phyloP scores from a whole-genome alignment of 1,140 invertebrate species.

The silkworm (Bombyx mori) region DNA sequence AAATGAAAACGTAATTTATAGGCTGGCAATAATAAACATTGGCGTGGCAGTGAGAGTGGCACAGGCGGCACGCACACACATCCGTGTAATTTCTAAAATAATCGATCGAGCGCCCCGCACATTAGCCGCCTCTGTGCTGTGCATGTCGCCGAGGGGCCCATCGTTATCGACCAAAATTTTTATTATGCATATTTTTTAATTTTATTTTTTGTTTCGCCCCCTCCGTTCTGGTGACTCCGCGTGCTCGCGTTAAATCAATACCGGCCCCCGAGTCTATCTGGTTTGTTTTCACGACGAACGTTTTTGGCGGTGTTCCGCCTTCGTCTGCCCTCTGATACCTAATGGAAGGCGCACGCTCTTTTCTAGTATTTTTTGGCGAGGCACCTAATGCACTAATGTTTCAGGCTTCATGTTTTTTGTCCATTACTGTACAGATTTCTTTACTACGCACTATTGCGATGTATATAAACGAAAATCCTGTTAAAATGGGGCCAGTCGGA shows the following conservation, averaged over 20 bases:
- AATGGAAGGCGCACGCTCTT: constrained; percentile 10
- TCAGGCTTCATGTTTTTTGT: not conserved
- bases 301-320: constrained; percentile 40
- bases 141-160: constrained; percentile 27
- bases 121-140: constrained; percentile 26
- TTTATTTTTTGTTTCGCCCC: constrained; percentile 52
- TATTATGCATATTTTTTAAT: constrained; percentile 69
- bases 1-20: too few relatives aligned
- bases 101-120: constrained; percentile 52
- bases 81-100: constrained; percentile 52
- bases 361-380: constrained; percentile 1
- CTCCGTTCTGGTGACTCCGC: constrained; percentile 35
- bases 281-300: constrained; percentile 30
- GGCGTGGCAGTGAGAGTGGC: too few relatives aligned
- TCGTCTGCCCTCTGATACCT: constrained; percentile 18
- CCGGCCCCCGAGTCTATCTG: constrained; percentile 31
- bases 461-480: too few relatives aligned
- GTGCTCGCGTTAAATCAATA: constrained; percentile 61
- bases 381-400: constrained; percentile 6
- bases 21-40: too few relatives aligned
- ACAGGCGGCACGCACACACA: not conserved
- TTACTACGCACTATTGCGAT: too few relatives aligned
- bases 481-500: too few relatives aligned
- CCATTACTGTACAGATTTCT: not conserved
- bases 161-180: constrained; percentile 61